Evolutionary conservation across 2,888 invertebrate genomes (phyloP), one percentile per base, ranked within the genome.

Genomic region (Drosophila stalkeri): DNA sequence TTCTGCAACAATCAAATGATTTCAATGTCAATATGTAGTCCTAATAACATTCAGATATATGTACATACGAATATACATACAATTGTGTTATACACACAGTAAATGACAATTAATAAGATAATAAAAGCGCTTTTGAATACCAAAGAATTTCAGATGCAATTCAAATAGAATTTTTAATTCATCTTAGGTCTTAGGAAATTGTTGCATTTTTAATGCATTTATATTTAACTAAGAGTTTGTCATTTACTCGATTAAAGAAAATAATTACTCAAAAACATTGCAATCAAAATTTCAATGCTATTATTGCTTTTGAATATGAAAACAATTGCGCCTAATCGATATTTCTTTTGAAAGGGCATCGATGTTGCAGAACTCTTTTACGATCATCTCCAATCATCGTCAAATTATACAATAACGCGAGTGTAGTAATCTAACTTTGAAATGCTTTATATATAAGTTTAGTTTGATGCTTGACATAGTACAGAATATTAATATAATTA

Each of bases 1-100:
- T 81, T 81, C 74, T 75, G 75, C 85, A 86, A 60, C 76, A 86
- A 81, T 83, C 62, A 79, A 83, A 59, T 76, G 65, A 64, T 72
- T 79, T 84, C 80, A 85, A 81, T 89, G 87, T 67, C 82, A 72
- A 56, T 44, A 20, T 44, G 20, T 5, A 62, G 55, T 57, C 52
- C 44, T 47, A 43, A 51, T 67, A 61, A 3, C 18, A 46, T 27
- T 9, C n/a, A 33, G 14, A 49, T 46, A 49, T 0, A 43, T 33
- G 9, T 8, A 43, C 3, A 6, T 8, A 43, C 4, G 8, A 27
- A 27, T 27, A 27, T 16, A 47, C 33, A 51, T 7, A 55, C n/a
- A 47, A 37, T 41, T 51, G 14, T 18, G 27, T 43, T 16, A 18
- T n/a, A 41, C 27, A 46, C 20, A 23, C 16, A 16, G 20, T 16